A percentile compares a stretch with the other conserved stretches of the same genome.
Evolutionary conservation across 2,797 vertebrate genomes (phyloP).

Genomic region (Aeoliscus strigatus): DNA sequence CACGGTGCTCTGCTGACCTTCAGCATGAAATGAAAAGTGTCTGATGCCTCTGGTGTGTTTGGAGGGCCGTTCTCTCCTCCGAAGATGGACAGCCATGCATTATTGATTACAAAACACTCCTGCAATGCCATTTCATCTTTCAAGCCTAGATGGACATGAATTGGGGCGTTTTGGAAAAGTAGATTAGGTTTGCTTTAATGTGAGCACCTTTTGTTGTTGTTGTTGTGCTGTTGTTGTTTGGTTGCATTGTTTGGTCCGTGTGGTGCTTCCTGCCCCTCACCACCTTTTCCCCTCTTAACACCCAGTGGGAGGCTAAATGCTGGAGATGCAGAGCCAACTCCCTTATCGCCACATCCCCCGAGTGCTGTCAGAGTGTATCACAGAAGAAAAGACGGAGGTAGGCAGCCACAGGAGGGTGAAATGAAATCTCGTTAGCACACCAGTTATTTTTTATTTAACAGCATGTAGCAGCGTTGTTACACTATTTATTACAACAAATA

Average conservation of each 20-base stretch:
- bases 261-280: neutral
- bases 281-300: slow-evolving; percentile 12
- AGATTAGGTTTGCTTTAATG: slow-evolving; percentile 24
- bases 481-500: neutral
- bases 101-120: slow-evolving; percentile 76
- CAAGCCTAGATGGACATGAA: slow-evolving; percentile 39
- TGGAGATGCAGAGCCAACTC: slow-evolving; percentile 49
- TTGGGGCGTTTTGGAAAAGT: slow-evolving; percentile 32
- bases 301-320: slow-evolving; percentile 46
- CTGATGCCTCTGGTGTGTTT: slow-evolving; percentile 71
- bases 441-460: no score
- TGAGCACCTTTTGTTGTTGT: slow-evolving; percentile 10
- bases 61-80: slow-evolving; percentile 63
- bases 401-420: slow-evolving; percentile 25
- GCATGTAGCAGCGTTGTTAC: neutral
- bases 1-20: slow-evolving; percentile 66
- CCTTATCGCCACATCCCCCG: slow-evolving; percentile 42
- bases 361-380: slow-evolving; percentile 18
- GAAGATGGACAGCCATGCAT: slow-evolving; percentile 72
- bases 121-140: slow-evolving; percentile 68
- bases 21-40: slow-evolving; percentile 71
- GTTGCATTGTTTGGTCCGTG: slow-evolving; percentile 28
- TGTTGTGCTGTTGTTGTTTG: no score
- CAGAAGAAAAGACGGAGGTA: slow-evolving; percentile 46
- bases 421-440: slow-evolving; percentile 15